phyloP scores from a whole-genome alignment of 1,140 invertebrate species.

The Dendroctonus valens region DNA sequence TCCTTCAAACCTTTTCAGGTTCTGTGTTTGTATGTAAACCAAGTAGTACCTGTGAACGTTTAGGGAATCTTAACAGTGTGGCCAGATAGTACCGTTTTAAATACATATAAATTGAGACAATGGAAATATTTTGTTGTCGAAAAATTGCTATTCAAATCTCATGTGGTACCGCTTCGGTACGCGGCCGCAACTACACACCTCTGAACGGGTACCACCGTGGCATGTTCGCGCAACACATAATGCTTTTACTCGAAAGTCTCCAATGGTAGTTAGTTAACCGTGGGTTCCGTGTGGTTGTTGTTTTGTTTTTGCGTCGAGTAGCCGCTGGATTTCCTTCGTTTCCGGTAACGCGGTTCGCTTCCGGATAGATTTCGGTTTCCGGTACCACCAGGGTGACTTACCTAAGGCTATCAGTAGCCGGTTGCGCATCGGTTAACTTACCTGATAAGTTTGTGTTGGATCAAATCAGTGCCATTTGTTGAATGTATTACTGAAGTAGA shows the following conservation, averaged over 20 bases:
- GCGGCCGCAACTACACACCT: conserved; percentile 1
- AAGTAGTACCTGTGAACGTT: background rate
- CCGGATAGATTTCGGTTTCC: background rate
- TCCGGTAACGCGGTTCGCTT: conserved; percentile 10
- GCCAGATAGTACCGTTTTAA: no score
- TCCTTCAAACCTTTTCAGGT: no score
- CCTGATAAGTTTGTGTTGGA: conserved; percentile 3
- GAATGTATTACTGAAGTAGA: conserved; percentile 11
- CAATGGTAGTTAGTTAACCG: conserved; percentile 20
- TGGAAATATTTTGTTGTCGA: conserved; percentile 7
- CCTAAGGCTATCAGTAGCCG: background rate
- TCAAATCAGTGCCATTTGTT: conserved; percentile 20
- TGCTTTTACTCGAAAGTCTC: conserved; percentile 28
- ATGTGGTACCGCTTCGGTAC: conserved; percentile 13
- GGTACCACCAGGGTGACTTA: no score
- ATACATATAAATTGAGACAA: conserved; percentile 1
- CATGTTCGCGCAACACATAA: conserved; percentile 25
- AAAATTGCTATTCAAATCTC: conserved; percentile 10
- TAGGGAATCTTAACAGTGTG: background rate
- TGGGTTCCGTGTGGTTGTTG: conserved; percentile 13
- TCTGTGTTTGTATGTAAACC: no score
- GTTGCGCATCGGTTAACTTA: background rate
- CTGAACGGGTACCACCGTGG: conserved; percentile 24
- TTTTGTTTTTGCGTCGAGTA: conserved; percentile 11
- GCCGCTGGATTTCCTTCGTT: background rate